Evolutionary conservation across 2,113 vertebrate species (phyloP).

Genomic region (Zosterops pallidus): DNA sequence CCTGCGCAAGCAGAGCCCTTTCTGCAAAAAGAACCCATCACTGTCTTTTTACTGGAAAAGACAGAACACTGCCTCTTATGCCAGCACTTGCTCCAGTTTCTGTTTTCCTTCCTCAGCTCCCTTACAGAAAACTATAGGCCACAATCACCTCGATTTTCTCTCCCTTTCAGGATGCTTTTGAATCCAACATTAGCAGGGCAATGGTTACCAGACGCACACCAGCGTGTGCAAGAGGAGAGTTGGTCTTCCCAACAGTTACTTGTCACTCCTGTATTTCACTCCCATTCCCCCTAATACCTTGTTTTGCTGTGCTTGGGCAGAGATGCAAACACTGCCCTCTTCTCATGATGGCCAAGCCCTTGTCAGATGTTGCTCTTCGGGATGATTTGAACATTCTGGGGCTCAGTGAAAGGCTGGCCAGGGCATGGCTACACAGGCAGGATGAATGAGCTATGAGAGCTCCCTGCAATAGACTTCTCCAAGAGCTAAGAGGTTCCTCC

Average conservation of each 20-base stretch:
- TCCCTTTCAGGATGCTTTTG: not conserved
- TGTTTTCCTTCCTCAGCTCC: not conserved
- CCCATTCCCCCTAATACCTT: not conserved
- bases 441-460: not conserved
- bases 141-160: not conserved
- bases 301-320: not conserved
- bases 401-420: not conserved
- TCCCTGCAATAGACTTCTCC: not conserved
- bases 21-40: not conserved
- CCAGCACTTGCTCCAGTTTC: not conserved
- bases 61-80: not conserved
- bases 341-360: not conserved
- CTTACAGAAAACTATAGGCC: not conserved
- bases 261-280: not conserved
- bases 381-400: not conserved
- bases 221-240: not conserved
- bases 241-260: not conserved
- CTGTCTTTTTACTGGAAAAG: not conserved
- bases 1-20: not conserved
- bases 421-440: fast-evolving
- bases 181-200: not conserved
- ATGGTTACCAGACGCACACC: not conserved
- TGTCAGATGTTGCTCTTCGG: not conserved
- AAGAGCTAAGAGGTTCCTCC: not conserved
- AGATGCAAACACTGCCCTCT: not conserved